Base-by-base conservation (phyloP, 2,888 invertebrate genomes). In the Seira ritae region DNA sequence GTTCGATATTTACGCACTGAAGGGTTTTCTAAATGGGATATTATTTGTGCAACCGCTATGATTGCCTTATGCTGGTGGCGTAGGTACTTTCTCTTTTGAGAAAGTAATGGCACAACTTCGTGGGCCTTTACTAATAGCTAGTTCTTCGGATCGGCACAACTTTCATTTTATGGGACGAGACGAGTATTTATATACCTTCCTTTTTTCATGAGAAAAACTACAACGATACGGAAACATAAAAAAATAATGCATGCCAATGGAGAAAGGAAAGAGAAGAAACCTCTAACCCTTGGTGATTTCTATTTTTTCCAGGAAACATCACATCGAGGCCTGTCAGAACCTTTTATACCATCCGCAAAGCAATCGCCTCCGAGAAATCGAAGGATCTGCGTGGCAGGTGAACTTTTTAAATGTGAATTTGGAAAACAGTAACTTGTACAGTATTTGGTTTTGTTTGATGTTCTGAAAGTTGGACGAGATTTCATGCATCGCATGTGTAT, bases 291-390 rank as follows among this genome's bases (percentile, higher is more conserved):
- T 24, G 62, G 69, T 74, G 74, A 80, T 74, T 80, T 74, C 6
- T 80, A 73, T 73, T 75, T 81, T 75, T 75, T 42, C 4, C 66
- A 71, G 81, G 66, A 50, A 71, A 71, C 81, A 71, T 65, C 73
- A 67, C 80, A 69, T 73, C 74, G 81, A 75, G 37, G 31, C 70
- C 65, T 75, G 81, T 66, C 65, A 71, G 66, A 81, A 70, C 68
- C 73, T 42, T 62, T 74, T 70, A 42, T 42, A 42, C 55, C 71
- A 75, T 31, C 69, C 75, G 55, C 42, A 55, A 74, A 42, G 67
- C 80, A 75, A 66, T 66, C 37, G 74, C 66, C 55, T 37, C 67
- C n/a, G 42, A 42, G 42, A 42, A 42, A 42, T 42, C 42, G 42
- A 42, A 12, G 12, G 42, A 42, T 42, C 42, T 42, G n/a, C 12